Conservation (phyloP, 2,888 invertebrate species). For the Oligia fasciuncula region DNA sequence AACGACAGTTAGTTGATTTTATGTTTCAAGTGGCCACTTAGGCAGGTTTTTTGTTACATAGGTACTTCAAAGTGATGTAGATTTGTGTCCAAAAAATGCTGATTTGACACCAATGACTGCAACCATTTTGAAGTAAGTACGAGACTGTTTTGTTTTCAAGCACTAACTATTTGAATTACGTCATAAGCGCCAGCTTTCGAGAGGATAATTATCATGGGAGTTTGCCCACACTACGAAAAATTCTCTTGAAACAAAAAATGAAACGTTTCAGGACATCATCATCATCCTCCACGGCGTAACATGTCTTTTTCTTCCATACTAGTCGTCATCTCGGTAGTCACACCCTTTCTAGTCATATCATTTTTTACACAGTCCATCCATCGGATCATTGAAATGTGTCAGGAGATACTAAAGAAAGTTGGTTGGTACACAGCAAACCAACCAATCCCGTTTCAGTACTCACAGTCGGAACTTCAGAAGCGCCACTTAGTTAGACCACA, state of each 20-base stretch:
- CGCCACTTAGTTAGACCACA: constrained; percentile 46
- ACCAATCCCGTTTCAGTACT: not conserved
- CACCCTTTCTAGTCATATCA: not conserved
- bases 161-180: not conserved
- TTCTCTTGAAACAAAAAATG: not conserved
- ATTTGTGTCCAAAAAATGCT: not conserved
- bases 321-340: not conserved
- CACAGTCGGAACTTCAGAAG: constrained; percentile 24
- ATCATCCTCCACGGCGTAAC: not conserved
- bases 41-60: constrained; percentile 3
- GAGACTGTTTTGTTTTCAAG: not conserved
- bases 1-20: constrained; percentile 28
- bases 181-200: not conserved
- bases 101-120: not conserved
- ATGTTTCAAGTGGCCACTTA: constrained; percentile 24
- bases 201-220: not conserved
- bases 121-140: not conserved
- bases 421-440: not conserved
- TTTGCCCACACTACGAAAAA: too few species aligned
- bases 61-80: not conserved
- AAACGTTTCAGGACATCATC: not conserved
- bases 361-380: not conserved
- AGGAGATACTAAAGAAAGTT: not conserved
- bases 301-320: not conserved
- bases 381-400: not conserved